Evolutionary conservation across 2,797 vertebrate species (phyloP).

Genomic region (Meriones psammophilus): DNA sequence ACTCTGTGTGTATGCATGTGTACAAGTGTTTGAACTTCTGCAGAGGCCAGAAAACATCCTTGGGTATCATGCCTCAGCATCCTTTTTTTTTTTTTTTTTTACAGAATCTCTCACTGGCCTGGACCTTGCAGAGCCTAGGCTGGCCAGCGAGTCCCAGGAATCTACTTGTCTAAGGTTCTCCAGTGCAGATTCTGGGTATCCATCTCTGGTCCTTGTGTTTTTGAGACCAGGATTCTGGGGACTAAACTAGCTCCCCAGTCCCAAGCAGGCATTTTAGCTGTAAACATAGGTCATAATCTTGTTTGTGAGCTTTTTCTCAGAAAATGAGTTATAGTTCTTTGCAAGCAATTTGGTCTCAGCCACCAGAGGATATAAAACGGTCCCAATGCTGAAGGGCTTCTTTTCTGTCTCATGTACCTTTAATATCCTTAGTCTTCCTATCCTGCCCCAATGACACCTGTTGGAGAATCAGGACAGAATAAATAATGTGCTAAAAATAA

Average conservation of each 20-base stretch:
- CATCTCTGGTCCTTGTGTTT: neutral
- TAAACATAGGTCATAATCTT: neutral
- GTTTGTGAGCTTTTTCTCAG: constrained; percentile 6
- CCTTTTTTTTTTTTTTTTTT: neutral
- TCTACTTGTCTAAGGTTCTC: neutral
- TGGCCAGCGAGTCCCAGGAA: neutral
- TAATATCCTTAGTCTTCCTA: neutral
- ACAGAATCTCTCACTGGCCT: neutral
- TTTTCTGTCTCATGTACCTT: neutral
- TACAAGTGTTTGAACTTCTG: neutral
- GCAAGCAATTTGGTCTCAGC: neutral
- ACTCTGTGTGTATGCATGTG: neutral
- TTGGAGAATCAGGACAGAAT: neutral
- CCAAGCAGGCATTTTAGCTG: neutral
- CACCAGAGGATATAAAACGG: neutral
- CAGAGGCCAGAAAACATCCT: neutral
- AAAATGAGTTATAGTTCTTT: neutral
- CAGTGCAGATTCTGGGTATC: neutral
- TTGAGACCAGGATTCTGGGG: neutral
- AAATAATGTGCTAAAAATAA: constrained; percentile 32
- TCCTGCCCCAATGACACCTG: neutral
- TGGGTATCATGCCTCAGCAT: too few species aligned
- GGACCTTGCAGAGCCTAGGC: neutral
- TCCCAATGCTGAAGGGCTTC: neutral
- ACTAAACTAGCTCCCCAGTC: neutral